Conservation (phyloP, 2,797 vertebrate species). For the Lates japonicus region DNA sequence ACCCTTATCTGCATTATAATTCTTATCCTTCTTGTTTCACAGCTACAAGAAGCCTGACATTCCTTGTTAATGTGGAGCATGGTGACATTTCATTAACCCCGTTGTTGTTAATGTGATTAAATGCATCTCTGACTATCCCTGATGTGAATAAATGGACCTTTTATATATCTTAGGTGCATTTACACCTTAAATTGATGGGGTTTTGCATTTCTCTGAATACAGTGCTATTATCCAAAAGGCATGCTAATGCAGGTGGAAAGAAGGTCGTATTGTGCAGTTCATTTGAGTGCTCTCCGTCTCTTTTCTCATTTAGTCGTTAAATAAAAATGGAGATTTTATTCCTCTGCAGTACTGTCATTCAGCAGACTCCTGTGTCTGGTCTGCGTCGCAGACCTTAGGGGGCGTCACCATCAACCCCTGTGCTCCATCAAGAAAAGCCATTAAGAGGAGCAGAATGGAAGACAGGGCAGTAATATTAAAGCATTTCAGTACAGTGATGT, state of each 20-base stretch:
- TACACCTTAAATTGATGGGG: conserved; percentile 12
- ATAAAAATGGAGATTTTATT: conserved; percentile 32
- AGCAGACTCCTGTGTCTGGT: conserved; percentile 18
- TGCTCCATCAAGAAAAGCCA: conserved; percentile 57
- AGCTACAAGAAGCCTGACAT: neutral
- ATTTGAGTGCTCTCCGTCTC: conserved; percentile 40
- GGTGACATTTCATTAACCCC: conserved; percentile 36
- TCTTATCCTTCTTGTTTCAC: conserved; percentile 6
- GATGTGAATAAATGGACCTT: conserved; percentile 32
- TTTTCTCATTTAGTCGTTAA: conserved; percentile 40
- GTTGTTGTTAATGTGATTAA: conserved; percentile 32
- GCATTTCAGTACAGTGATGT: conserved; percentile 45
- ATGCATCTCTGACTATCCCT: conserved; percentile 13
- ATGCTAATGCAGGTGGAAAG: conserved; percentile 38
- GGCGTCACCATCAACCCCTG: conserved; percentile 53
- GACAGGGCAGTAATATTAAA: conserved; percentile 40
- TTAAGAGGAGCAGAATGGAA: conserved; percentile 41
- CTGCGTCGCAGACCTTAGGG: conserved; percentile 41
- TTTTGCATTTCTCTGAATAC: conserved; percentile 21
- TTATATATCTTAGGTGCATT: conserved; percentile 15
- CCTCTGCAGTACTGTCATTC: conserved; percentile 30
- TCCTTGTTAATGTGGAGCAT: conserved; percentile 5
- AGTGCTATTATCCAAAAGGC: conserved; percentile 20
- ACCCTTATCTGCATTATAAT: neutral
- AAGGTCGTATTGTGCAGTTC: conserved; percentile 37